phyloP scores from a whole-genome alignment of 2,113 vertebrate genomes.

The Hystrix cristata region DNA sequence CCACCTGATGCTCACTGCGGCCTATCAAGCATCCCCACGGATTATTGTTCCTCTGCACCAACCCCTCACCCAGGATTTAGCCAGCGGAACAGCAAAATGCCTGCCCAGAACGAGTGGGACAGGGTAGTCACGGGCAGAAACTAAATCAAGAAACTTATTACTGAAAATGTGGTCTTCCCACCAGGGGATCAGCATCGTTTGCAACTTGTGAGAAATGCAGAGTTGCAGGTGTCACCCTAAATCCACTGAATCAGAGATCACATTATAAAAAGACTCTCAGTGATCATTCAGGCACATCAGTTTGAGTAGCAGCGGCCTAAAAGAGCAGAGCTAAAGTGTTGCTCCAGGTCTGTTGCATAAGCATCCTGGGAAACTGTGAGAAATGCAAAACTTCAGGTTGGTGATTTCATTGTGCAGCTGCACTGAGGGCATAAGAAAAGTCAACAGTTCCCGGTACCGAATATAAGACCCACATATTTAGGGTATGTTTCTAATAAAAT shows the following conservation, averaged over 20 bases:
- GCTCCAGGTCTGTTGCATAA: neutral
- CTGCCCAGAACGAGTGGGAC: neutral
- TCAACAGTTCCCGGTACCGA: neutral
- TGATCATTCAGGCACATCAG: neutral
- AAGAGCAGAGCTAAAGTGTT: neutral
- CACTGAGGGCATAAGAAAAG: constrained; percentile 2
- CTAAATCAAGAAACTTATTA: neutral
- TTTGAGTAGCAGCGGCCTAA: neutral
- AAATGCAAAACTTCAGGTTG: neutral
- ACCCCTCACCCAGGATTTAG: neutral
- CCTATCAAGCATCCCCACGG: neutral
- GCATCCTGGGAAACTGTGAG: neutral
- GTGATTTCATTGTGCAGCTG: neutral
- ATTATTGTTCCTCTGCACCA: neutral
- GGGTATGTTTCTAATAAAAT: neutral
- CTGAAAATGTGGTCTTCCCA: neutral
- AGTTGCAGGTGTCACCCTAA: neutral
- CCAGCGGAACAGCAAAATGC: neutral
- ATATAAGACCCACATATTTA: neutral
- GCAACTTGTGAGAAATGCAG: neutral
- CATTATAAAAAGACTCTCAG: neutral
- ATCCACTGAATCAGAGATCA: neutral
- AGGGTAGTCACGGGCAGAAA: neutral
- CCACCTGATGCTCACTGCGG: neutral
- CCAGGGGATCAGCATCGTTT: neutral